A percentile compares a stretch with the other conserved stretches of the same genome.
These are phyloP conservation scores for Hyperoplus immaculatus DNA, from an alignment of 2,797 vertebrate genomes.

Conservation along the genomic window DNA sequence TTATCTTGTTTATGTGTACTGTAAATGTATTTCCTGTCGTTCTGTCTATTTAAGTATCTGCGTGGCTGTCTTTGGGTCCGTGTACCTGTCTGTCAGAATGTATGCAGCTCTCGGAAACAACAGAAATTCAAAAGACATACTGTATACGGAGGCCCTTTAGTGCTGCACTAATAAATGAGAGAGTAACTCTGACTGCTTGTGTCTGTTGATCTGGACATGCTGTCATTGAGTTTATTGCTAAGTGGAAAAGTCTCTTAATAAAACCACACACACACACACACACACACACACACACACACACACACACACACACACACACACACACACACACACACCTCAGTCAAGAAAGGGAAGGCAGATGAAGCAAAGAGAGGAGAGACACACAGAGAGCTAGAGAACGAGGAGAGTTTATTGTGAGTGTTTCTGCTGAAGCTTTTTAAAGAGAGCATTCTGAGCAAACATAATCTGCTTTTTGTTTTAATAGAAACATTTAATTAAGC, in stretches of 20 bases:
- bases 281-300: background rate
- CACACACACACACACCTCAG: slow-evolving; percentile 18
- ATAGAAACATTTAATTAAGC: slow-evolving; percentile 81
- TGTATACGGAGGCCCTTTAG: slow-evolving; percentile 25
- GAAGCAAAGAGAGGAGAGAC: background rate
- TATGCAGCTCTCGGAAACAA: slow-evolving; percentile 9
- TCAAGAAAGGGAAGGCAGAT: slow-evolving; percentile 31
- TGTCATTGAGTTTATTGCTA: slow-evolving; percentile 64
- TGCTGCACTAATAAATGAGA: slow-evolving; percentile 47
- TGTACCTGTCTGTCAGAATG: background rate
- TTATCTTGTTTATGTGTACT: slow-evolving; percentile 60
- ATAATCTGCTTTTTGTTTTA: slow-evolving; percentile 72
- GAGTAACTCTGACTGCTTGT: slow-evolving; percentile 44
- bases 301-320: slow-evolving; percentile 2
- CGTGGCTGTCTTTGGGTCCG: slow-evolving; percentile 10
- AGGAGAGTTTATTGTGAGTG: slow-evolving; percentile 41
- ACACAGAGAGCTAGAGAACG: background rate
- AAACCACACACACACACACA: slow-evolving; percentile 50
- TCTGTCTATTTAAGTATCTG: slow-evolving; percentile 21
- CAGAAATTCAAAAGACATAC: slow-evolving; percentile 30
- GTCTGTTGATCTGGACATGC: slow-evolving; percentile 51
- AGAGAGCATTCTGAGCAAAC: slow-evolving; percentile 63
- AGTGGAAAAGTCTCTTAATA: slow-evolving; percentile 57
- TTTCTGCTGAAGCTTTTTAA: slow-evolving; percentile 60
- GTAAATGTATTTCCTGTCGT: slow-evolving; percentile 31